Evolutionary conservation across 1,140 invertebrate genomes (phyloP), one percentile per base, ranked within the genome.

Genomic region (Heliothis virescens): DNA sequence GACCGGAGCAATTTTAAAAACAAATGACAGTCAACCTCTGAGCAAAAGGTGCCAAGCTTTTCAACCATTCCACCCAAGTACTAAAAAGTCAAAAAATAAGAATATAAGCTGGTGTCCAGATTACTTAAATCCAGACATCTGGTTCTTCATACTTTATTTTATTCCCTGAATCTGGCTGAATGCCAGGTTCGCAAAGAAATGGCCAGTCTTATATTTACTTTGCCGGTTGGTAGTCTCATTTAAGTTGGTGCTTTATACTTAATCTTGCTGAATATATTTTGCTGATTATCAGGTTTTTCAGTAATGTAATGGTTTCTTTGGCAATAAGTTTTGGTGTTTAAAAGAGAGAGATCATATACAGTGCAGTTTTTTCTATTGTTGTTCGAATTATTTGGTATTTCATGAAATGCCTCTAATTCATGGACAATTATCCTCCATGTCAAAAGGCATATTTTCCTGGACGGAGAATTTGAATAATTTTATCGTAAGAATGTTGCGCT

Each of bases 111-210:
- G 15, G 47, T 65, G 29, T 47, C 41, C 9, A 16, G 15, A 48
- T 65, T 10, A 29, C 26, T 47, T 29, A 48, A 16, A 47, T 47
- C 62, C 41, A 65, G 62, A 65, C 62, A 65, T 65, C n/a, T 41
- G 34, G 1, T 11, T 65, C 21, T 50, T 18, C 63, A 48, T 18
- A 67, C 47, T 50, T 67, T 50, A 67, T 50, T 48, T 50, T 21
- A 21, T 41, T 50, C 16, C 18, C 15, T 47, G 16, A 53, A 52
- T 11, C n/a, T 69, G 65, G 65, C 65, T 9, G 16, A 12, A 1
- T 2, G 65, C 65, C 5, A 53, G 53, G 18, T 69, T 69, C 13
- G 48, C 15, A 26, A 69, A 52, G 47, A 69, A 69, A 53, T 11
- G n/a, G 62, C 29, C 13, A n/a, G 16, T 65, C 41, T 47, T 65